Evolutionary conservation across 2,113 vertebrate genomes (phyloP).

Genomic region (Limnothrissa miodon): DNA sequence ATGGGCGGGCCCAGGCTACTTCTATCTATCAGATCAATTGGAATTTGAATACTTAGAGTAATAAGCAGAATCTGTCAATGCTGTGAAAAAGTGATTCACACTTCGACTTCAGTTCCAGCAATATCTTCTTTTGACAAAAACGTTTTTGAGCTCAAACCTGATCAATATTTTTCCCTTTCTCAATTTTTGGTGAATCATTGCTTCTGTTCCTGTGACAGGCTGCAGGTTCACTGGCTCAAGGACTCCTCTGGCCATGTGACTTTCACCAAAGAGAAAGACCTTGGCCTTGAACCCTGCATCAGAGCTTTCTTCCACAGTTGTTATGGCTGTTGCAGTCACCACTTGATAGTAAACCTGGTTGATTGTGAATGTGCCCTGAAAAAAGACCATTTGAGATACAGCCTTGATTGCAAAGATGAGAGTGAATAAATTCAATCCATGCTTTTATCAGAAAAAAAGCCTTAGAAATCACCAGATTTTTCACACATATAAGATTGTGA

Average conservation of each 20-base stretch:
- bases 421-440: background rate
- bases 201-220: conserved; percentile 46
- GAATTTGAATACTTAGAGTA: background rate
- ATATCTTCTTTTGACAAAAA: background rate
- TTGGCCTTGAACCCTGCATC: conserved; percentile 36
- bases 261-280: conserved; percentile 49
- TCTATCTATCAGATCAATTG: background rate
- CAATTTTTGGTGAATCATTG: conserved; percentile 65
- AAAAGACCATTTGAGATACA: background rate
- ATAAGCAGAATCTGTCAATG: background rate
- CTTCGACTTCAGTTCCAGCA: background rate
- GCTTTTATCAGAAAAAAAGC: too few relatives aligned
- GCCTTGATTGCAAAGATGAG: background rate
- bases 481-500: too few relatives aligned
- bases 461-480: too few relatives aligned
- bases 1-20: too few relatives aligned
- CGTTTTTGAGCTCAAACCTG: conserved; percentile 36
- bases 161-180: conserved; percentile 62
- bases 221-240: conserved; percentile 57
- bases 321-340: conserved; percentile 21
- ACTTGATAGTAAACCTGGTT: conserved; percentile 7
- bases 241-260: conserved; percentile 37
- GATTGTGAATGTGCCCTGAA: conserved; percentile 13
- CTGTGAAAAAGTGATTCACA: background rate
- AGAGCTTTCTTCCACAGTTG: conserved; percentile 26